A percentile compares a stretch with the other conserved stretches of the same genome.
Evolutionary conservation across 2,797 vertebrate species (phyloP).

Genomic region (Nothura maculosa): DNA sequence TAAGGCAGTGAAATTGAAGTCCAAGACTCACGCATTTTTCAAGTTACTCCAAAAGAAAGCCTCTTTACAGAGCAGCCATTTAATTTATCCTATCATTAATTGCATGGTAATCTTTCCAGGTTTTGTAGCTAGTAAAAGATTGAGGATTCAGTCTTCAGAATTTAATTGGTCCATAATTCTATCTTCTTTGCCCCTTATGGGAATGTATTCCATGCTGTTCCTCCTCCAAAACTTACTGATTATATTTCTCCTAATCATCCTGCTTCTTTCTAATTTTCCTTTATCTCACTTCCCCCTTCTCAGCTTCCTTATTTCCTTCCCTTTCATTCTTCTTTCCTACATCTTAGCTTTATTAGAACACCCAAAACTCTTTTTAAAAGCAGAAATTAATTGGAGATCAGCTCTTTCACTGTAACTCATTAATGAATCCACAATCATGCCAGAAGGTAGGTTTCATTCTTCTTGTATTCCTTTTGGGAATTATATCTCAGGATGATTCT

Average conservation of each 20-base stretch:
- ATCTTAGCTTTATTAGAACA: background rate
- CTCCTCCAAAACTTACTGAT: background rate
- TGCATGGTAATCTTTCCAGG: background rate
- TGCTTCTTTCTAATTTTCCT: background rate
- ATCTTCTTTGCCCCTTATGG: background rate
- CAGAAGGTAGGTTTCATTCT: background rate
- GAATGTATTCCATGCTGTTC: background rate
- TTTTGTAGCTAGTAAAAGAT: background rate
- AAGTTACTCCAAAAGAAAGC: background rate
- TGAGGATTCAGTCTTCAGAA: background rate
- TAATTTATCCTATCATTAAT: background rate
- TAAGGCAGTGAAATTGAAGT: background rate
- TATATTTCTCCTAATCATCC: background rate
- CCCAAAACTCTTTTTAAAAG: background rate
- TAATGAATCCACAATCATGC: background rate
- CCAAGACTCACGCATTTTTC: background rate
- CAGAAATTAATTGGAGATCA: slow-evolving; percentile 7
- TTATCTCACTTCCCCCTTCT: background rate
- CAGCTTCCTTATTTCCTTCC: background rate
- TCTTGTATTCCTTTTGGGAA: background rate
- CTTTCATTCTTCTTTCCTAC: background rate
- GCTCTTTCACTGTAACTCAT: background rate
- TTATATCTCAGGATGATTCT: background rate
- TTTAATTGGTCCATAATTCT: background rate
- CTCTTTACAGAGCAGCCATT: background rate